phyloP scores from a whole-genome alignment of 1,140 invertebrate genomes.

The Pogonomyrmex californicus region DNA sequence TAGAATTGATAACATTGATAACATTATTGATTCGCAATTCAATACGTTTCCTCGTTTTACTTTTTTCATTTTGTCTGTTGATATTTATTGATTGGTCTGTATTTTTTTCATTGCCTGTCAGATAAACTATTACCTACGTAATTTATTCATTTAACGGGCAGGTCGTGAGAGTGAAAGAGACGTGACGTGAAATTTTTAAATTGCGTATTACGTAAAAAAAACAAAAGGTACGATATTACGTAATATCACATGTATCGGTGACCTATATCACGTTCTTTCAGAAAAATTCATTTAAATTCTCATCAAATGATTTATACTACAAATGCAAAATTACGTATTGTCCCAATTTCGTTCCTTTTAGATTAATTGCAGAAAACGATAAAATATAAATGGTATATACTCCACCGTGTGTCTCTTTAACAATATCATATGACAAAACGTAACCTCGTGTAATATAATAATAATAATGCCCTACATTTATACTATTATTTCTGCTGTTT shows the following conservation, averaged over 20 bases:
- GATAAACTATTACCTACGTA: conserved; percentile 4
- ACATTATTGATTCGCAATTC: neutral
- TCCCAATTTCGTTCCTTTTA: conserved; percentile 31
- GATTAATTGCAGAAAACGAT: conserved; percentile 33
- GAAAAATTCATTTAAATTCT: conserved; percentile 36
- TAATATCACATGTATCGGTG: neutral
- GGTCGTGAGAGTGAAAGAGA: neutral
- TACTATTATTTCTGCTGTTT: neutral
- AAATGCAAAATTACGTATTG: conserved; percentile 28
- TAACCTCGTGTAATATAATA: neutral
- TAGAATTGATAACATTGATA: neutral
- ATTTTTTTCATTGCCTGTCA: conserved; percentile 2
- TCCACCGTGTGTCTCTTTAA: neutral
- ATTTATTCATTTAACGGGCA: conserved; percentile 20
- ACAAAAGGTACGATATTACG: conserved; percentile 17
- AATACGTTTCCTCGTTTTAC: neutral
- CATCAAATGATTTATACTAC: conserved; percentile 42
- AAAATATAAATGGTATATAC: neutral
- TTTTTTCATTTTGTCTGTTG: neutral
- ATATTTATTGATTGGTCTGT: neutral
- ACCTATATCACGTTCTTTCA: conserved; percentile 14
- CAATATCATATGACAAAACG: conserved; percentile 8
- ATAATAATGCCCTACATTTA: conserved; percentile 19
- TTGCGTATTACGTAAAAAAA: conserved; percentile 6
- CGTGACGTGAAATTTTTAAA: conserved; percentile 37